Conservation (phyloP, 2,797 vertebrate species). For the Esox lucius region DNA sequence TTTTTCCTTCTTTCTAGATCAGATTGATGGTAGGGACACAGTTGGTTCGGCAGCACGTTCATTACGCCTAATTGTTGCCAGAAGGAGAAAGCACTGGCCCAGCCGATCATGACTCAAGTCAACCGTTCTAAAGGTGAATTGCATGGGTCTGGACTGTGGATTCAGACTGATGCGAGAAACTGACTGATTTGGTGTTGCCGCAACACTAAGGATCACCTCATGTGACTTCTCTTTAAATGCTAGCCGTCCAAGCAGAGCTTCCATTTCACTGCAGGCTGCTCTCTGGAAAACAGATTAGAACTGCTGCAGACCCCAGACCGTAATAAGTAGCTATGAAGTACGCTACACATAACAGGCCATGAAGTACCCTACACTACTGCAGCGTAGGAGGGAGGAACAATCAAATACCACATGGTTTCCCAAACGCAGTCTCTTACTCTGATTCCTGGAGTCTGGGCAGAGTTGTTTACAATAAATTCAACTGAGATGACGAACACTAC, state of each 20-base stretch:
- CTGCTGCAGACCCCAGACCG: neutral
- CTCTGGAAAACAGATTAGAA: conserved; percentile 13
- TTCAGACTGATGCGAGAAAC: conserved; percentile 14
- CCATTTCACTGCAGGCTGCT: neutral
- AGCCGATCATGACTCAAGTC: neutral
- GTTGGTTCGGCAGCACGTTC: neutral
- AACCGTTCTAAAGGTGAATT: neutral
- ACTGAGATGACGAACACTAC: neutral
- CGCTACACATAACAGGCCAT: conserved; percentile 38
- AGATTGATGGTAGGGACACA: neutral
- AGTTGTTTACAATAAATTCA: neutral
- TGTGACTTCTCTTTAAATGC: conserved; percentile 6
- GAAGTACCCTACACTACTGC: conserved; percentile 3
- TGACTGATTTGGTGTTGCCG: conserved; percentile 52
- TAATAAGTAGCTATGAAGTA: conserved; percentile 43
- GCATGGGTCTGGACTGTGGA: neutral
- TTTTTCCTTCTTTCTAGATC: neutral
- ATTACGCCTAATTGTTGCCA: neutral
- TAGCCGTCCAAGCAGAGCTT: neutral
- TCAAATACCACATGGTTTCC: conserved; percentile 31
- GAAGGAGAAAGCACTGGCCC: neutral
- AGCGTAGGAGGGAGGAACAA: neutral
- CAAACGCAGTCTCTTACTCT: conserved; percentile 17
- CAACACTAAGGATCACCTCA: conserved; percentile 61
- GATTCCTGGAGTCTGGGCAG: conserved; percentile 18